Evolutionary conservation across 2,113 vertebrate species (phyloP), one percentile per base, ranked within the genome.

Genomic region (Cettia cetti): DNA sequence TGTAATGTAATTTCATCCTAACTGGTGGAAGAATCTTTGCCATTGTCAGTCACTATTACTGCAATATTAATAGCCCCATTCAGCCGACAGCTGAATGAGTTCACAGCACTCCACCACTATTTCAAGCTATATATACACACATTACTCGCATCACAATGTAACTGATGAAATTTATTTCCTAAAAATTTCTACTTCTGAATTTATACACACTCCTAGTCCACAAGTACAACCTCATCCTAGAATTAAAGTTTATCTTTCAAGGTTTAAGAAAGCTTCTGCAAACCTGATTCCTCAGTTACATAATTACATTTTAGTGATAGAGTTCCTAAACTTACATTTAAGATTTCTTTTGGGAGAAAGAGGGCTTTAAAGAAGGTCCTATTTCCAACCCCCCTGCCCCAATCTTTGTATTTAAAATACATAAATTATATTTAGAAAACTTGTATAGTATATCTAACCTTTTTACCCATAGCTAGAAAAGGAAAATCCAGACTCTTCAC

Each of bases 361-460:
- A 49, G 3, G 5, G 10, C 15, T 89, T 91, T 76, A 61, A 61
- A 82, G 39, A 76, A 60, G 18, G 11, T 5, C 15, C 15, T 54
- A 22, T 20, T 49, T 7, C 9, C n/a, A n/a, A n/a, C 0, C 1
- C 8, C 6, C 5, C 3, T n/a, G n/a, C 5, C 16, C 1, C 3
- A 16, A 33, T 30, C 18, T 84, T 33, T 49, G 31, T 24, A 53
- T 31, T 90, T 82, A 63, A 92, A 77, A 90, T 40, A 71, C 11
- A 74, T 12, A 42, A 59, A 39, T 35, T 13, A 11, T 66, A 78
- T 64, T 82, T 52, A 35, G 27, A 79, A 61, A 33, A 26, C 24
- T 65, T 69, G 17, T 5, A 39, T 7, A 31, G 5, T 2, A 1
- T 44, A 52, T 31, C 49, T 52, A 71, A 71, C 14, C 23, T 63